Conservation (phyloP, 2,113 vertebrate species). For the Oryzias melastigma region DNA sequence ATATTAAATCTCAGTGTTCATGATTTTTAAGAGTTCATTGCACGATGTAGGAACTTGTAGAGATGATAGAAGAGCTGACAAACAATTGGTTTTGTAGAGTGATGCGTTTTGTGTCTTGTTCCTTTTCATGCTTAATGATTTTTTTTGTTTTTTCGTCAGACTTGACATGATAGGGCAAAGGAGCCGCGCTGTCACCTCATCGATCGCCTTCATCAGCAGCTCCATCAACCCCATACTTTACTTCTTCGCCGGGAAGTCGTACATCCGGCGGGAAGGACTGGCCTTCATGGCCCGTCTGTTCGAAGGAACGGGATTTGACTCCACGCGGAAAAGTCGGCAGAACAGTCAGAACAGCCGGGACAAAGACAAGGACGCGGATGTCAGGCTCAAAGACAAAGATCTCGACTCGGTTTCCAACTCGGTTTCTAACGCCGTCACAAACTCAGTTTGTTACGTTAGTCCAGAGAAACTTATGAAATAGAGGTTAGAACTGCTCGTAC, state of each 20-base stretch:
- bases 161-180: constrained; percentile 48
- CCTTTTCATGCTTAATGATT: neutral
- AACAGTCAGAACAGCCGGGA: constrained; percentile 74
- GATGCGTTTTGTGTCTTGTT: neutral
- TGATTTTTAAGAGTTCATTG: too few species aligned
- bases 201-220: constrained; percentile 79
- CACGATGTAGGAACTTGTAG: too few species aligned
- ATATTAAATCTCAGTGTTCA: too few species aligned
- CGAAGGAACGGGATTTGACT: constrained; percentile 67
- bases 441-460: constrained; percentile 30
- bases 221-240: constrained; percentile 78
- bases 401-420: constrained; percentile 36
- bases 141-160: constrained; percentile 34
- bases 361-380: constrained; percentile 55
- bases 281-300: constrained; percentile 81
- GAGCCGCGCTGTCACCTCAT: constrained; percentile 58
- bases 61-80: too few species aligned
- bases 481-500: neutral
- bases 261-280: constrained; percentile 73
- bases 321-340: constrained; percentile 53
- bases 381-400: constrained; percentile 55
- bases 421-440: constrained; percentile 22
- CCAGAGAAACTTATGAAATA: constrained; percentile 36
- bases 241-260: constrained; percentile 75
- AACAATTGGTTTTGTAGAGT: too few species aligned